A percentile compares a stretch with the other conserved stretches of the same genome.
These are phyloP conservation scores for Scalopus aquaticus DNA, from an alignment of 2,113 vertebrate species.

Conservation along the genomic window DNA sequence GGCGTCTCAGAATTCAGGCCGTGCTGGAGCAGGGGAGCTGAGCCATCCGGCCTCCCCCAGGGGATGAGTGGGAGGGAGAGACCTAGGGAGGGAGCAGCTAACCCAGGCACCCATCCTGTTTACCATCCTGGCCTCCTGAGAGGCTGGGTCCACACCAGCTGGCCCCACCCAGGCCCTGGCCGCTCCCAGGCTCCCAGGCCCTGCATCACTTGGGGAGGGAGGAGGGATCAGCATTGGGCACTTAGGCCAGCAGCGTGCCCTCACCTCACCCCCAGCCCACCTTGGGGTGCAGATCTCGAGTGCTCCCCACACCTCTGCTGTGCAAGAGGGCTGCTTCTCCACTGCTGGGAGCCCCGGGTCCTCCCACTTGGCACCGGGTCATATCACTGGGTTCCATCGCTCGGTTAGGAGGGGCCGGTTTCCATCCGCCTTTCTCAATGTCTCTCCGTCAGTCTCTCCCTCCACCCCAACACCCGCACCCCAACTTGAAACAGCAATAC, in stretches of 20 bases:
- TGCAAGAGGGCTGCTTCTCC: neutral
- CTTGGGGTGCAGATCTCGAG: neutral
- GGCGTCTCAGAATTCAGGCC: neutral
- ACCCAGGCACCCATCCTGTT: conserved; percentile 60
- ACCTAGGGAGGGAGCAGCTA: conserved; percentile 50
- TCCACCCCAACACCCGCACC: conserved; percentile 61
- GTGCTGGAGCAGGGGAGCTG: conserved; percentile 10
- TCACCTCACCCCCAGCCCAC: neutral
- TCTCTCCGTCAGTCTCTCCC: conserved; percentile 48
- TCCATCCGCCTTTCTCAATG: conserved; percentile 73
- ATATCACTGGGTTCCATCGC: conserved; percentile 46
- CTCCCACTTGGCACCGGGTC: conserved; percentile 17
- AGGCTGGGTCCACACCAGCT: neutral
- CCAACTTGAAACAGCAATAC: conserved; percentile 19
- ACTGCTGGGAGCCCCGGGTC: neutral
- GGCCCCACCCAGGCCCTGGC: neutral
- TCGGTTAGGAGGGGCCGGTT: conserved; percentile 65
- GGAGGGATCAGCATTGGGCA: neutral
- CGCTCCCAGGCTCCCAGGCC: neutral
- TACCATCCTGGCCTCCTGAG: neutral
- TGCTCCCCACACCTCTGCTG: neutral
- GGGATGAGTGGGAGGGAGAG: conserved; percentile 58
- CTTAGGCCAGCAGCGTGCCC: neutral
- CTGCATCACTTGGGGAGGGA: neutral
- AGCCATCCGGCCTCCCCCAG: conserved; percentile 38